Conservation (phyloP, 2,888 invertebrate genomes). For the Sesamia inferens region DNA sequence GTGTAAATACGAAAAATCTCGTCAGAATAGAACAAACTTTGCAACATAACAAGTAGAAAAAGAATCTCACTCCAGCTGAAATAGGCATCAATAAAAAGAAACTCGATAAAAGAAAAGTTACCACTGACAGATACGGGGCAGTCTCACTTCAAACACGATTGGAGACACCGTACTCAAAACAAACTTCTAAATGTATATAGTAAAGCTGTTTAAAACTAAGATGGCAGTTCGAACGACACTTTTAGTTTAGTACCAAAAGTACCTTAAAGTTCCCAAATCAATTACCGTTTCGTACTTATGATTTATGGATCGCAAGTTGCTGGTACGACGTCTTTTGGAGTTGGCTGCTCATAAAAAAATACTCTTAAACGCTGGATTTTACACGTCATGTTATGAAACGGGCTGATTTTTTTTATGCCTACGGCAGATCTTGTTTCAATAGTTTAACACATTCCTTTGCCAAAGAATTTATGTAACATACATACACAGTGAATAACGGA, state of each 20-base stretch:
- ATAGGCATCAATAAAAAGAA: constrained; percentile 66
- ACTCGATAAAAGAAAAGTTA: constrained; percentile 76
- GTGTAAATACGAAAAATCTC: constrained; percentile 51
- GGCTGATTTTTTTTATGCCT: constrained; percentile 17
- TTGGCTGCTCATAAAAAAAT: constrained; percentile 44
- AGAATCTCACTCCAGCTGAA: constrained; percentile 52
- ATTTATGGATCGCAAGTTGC: constrained; percentile 54
- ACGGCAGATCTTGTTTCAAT: constrained; percentile 5
- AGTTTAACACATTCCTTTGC: background rate
- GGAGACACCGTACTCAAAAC: constrained; percentile 67
- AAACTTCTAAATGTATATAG: constrained; percentile 64
- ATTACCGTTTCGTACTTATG: constrained; percentile 62
- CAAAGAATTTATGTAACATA: background rate
- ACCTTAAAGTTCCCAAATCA: constrained; percentile 61
- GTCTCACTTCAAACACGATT: constrained; percentile 65
- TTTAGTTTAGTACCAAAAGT: constrained; percentile 66
- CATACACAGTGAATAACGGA: no score
- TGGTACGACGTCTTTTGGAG: constrained; percentile 27
- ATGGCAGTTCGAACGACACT: constrained; percentile 60
- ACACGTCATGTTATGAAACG: constrained; percentile 33
- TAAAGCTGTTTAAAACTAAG: constrained; percentile 68
- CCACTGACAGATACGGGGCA: constrained; percentile 61
- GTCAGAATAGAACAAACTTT: constrained; percentile 47
- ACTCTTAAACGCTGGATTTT: constrained; percentile 33
- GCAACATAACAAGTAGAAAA: constrained; percentile 54